phyloP scores from a whole-genome alignment of 2,888 invertebrate genomes.

The Tolmerus cingulatus region DNA sequence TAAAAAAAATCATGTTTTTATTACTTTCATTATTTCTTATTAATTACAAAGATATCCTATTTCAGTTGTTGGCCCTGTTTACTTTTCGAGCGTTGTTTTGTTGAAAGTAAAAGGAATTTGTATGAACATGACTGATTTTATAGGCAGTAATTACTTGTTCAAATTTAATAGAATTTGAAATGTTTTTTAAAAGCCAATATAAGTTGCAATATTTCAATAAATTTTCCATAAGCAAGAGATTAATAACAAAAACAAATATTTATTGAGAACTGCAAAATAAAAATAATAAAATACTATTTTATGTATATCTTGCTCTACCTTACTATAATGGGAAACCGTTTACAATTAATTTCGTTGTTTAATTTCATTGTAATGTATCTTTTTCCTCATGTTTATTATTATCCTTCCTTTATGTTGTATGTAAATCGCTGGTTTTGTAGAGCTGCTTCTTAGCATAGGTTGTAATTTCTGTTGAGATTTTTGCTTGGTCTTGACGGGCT shows the following conservation, averaged over 20 bases:
- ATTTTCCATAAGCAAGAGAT: background rate
- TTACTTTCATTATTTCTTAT: background rate
- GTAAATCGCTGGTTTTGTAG: conserved; percentile 16
- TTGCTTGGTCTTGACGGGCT: conserved; percentile 36
- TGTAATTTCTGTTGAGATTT: conserved; percentile 5
- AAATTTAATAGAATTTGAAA: background rate
- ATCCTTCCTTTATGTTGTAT: conserved; percentile 22
- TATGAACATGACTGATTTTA: conserved; percentile 22
- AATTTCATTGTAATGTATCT: background rate
- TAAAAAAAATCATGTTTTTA: background rate
- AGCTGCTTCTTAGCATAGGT: conserved; percentile 22
- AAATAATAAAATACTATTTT: conserved; percentile 15
- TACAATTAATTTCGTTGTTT: background rate
- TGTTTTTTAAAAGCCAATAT: background rate
- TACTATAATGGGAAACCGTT: conserved; percentile 46
- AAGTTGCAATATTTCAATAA: background rate
- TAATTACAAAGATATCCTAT: background rate
- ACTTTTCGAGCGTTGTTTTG: background rate
- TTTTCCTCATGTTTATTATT: background rate
- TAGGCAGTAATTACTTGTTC: conserved; percentile 2
- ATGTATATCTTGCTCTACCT: conserved; percentile 36
- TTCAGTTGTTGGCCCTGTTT: background rate
- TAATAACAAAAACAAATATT: background rate
- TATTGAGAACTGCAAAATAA: background rate
- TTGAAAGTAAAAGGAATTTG: background rate